Evolutionary conservation across 2,113 vertebrate species (phyloP), one percentile per base, ranked within the genome.

Genomic region (Lagopus leucura): DNA sequence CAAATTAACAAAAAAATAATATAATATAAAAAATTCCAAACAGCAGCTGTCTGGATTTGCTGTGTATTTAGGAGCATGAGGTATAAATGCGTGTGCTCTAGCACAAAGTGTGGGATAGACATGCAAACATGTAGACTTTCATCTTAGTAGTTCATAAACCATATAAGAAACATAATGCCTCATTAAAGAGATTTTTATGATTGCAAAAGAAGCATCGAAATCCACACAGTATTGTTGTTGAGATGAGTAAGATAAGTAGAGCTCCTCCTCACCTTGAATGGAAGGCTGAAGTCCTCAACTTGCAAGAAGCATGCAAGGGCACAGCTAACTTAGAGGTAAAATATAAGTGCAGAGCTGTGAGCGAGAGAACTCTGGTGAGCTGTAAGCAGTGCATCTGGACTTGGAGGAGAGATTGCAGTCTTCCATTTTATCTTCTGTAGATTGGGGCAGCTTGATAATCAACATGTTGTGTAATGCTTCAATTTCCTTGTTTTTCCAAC

Each of bases 401-500:
- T 71, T 2, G 15, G 69, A 4, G 6, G 81, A 82, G 72, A 83
- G 91, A 58, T 80, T n/a, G 13, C 38, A 47, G 32, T 64, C 28
- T 92, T 69, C 74, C 30, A 43, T 30, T 95, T 94, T 92, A 74
- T 94, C 84, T 63, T 57, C 84, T 80, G 57, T 74, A 83, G 82
- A 55, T 86, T 80, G 96, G 73, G 81, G 85, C 90, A 95, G 91
- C 70, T 86, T 75, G 92, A 84, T 92, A 82, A 52, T 88, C 67
- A 93, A 50, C 52, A 10, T 91, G 82, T 95, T 97, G 66, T 94
- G 67, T 91, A 90, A 67, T 87, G 75, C 75, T 97, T 97, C 5
- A 47, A 25, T 96, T 96, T 90, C 85, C 38, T 71, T 95, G 60
- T 92, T 95, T 96, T 93, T 73, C 83, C 58, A 88, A 27, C 36